Evolutionary conservation across 1,140 invertebrate species (phyloP).

Genomic region (Drosophila azteca): DNA sequence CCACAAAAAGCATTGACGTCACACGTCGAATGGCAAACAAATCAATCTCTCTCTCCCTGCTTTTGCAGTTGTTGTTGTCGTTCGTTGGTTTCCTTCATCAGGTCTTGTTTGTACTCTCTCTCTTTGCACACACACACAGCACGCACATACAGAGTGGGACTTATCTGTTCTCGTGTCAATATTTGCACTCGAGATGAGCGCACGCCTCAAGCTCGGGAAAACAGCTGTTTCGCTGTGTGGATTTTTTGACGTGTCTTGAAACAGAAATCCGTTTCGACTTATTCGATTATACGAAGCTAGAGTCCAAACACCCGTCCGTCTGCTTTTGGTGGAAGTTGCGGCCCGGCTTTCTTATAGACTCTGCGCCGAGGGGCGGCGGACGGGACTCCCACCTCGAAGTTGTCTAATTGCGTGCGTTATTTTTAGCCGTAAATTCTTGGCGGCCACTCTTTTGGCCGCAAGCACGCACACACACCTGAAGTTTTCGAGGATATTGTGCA

Average conservation of each 20-base stretch:
- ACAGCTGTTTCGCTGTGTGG: conserved; percentile 46
- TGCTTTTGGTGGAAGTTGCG: conserved; percentile 10
- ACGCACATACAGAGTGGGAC: not conserved
- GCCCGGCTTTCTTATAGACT: conserved; percentile 9
- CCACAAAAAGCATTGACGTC: conserved; percentile 59
- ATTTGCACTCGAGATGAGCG: conserved; percentile 55
- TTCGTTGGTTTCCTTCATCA: not conserved
- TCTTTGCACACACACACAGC: conserved; percentile 9
- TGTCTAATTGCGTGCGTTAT: conserved; percentile 63
- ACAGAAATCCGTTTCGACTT: not conserved
- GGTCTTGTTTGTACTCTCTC: conserved; percentile 38
- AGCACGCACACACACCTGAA: conserved; percentile 20
- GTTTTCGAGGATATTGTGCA: conserved; percentile 48
- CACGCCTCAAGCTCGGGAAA: conserved; percentile 25
- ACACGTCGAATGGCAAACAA: conserved; percentile 52
- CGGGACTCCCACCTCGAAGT: conserved; percentile 22
- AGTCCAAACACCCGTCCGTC: not conserved
- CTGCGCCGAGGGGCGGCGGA: no score
- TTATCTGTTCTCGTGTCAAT: conserved; percentile 36
- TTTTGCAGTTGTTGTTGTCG: conserved; percentile 12
- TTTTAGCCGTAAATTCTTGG: conserved; percentile 66
- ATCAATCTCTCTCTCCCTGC: conserved; percentile 32
- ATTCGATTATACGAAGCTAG: conserved; percentile 26
- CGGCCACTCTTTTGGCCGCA: conserved; percentile 25
- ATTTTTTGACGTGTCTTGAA: conserved; percentile 16